phyloP scores from a whole-genome alignment of 2,113 vertebrate genomes.

The Passer domesticus region DNA sequence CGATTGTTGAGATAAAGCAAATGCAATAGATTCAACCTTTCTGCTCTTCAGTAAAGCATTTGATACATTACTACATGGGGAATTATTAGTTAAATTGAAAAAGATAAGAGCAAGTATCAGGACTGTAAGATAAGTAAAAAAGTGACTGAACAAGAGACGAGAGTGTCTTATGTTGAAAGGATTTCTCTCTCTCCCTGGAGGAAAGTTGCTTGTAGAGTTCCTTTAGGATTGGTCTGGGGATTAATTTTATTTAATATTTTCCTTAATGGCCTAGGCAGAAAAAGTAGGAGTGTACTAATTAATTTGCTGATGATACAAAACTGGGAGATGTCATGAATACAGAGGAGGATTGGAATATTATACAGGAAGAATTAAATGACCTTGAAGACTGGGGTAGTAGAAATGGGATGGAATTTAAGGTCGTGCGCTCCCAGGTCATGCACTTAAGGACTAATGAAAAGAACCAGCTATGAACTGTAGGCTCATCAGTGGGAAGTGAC shows the following conservation, averaged over 20 bases:
- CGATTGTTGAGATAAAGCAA: not conserved
- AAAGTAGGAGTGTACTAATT: slow-evolving; percentile 70
- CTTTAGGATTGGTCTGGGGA: slow-evolving; percentile 70
- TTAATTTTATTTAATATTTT: slow-evolving; percentile 72
- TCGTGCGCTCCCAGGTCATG: slow-evolving; percentile 28
- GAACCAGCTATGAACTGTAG: slow-evolving; percentile 22
- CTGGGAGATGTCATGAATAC: slow-evolving; percentile 62
- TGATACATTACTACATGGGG: slow-evolving; percentile 4
- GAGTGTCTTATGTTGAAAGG: slow-evolving; percentile 36
- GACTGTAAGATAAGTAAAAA: slow-evolving; percentile 36
- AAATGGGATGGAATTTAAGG: slow-evolving; percentile 51
- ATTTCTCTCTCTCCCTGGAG: slow-evolving; percentile 51
- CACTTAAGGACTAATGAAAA: slow-evolving; percentile 47
- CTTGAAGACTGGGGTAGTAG: slow-evolving; percentile 47
- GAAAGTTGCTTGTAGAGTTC: slow-evolving; percentile 48
- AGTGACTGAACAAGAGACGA: not conserved
- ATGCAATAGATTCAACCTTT: not conserved
- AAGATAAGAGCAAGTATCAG: slow-evolving; percentile 34
- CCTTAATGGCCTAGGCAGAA: slow-evolving; percentile 67
- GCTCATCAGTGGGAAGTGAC: slow-evolving; percentile 36
- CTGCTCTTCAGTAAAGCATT: not conserved
- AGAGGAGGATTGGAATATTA: slow-evolving; percentile 63
- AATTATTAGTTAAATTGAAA: slow-evolving; percentile 61
- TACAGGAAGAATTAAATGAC: slow-evolving; percentile 56
- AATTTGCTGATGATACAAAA: slow-evolving; percentile 69